These are phyloP conservation scores for Trachops cirrhosus DNA, from an alignment of 2,797 vertebrate species.

Conservation along the genomic window DNA sequence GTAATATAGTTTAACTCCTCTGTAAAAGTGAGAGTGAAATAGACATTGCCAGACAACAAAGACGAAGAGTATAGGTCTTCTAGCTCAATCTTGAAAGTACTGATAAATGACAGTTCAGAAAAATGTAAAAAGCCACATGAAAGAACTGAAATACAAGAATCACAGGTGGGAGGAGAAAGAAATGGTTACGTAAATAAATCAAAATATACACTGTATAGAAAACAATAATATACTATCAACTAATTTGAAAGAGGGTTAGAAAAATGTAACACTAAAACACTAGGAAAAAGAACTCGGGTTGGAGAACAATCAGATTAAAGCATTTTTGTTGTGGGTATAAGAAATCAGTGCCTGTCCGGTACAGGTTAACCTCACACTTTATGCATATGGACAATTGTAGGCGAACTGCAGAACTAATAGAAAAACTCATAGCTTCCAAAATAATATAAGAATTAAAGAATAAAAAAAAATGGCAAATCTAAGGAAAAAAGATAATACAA, in stretches of 20 bases:
- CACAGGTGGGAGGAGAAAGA: neutral
- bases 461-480: neutral
- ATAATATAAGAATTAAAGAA: neutral
- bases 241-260: neutral
- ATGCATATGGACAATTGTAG: neutral
- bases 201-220: neutral
- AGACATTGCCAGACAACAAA: neutral
- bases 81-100: neutral
- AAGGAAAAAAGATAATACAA: neutral
- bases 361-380: neutral
- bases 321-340: neutral
- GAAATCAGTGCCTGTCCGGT: neutral
- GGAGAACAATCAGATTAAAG: neutral
- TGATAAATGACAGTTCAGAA: neutral
- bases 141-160: neutral
- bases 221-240: neutral
- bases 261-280: constrained; percentile 15
- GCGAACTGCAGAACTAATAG: neutral
- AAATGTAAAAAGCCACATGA: neutral
- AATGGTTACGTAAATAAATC: neutral
- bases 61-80: neutral
- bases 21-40: neutral
- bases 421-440: neutral
- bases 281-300: neutral
- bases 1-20: neutral